Evolutionary conservation across 1,140 invertebrate genomes (phyloP), one percentile per base, ranked within the genome.

Genomic region (Vollenhovia emeryi): DNA sequence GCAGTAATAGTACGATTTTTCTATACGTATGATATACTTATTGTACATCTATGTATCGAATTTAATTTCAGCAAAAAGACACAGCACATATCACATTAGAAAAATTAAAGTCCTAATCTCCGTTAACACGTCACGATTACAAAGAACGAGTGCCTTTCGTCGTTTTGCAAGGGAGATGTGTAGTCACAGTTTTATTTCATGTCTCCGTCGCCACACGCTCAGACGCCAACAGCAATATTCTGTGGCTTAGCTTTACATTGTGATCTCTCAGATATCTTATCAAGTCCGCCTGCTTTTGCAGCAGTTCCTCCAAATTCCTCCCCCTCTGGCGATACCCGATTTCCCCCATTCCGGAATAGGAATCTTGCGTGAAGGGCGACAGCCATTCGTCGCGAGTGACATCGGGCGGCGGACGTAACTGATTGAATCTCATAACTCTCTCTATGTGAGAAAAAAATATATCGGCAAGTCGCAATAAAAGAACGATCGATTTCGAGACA

Each of bases 271-370:
- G 93, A 87, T 95, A 96, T 91, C 94, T 93, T 74, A 96, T 95
- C 24, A 96, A 91, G 90, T 96, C 95, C 2, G 95, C 96, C 92
- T 97, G 96, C 89, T 96, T 96, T 92, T 97, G 96, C 52, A 97
- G 93, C 69, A 97, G 94, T 75, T 97, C 96, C 36, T 95, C 94
- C 4, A 96, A 91, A 90, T 96, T 95, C 30, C 95, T 95, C 66
- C 95, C 95, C 62, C 94, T 94, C 86, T 95, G 95, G 88, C 95
- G 95, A 55, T 95, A 96, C 11, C 96, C 96, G 68, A 96, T 92
- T 89, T 96, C 96, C 27, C 94, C 95, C 52, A 94, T 94, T 71
- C 92, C 92, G 1, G 93, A 92, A 76, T 95, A 95, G 15, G 93
- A 94, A 85, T 96, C 94, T 87, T 95, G 93, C 18, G 93, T 91